Evolutionary conservation across 2,888 invertebrate species (phyloP).

Genomic region (Eupithecia exiguata): DNA sequence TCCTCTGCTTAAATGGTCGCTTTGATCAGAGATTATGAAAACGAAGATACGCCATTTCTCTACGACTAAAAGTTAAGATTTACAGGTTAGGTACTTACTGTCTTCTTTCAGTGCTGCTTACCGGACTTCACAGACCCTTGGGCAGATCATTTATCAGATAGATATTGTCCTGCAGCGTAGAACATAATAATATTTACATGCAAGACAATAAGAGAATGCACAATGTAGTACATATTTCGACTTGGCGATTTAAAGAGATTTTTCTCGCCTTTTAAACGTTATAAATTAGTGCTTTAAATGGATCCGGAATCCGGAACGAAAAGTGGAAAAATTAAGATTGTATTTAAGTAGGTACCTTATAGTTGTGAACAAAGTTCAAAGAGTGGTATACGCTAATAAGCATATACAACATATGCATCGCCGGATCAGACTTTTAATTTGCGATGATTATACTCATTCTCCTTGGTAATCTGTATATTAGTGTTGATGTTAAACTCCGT

Average conservation of each 20-base stretch:
- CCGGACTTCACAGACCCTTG: background rate
- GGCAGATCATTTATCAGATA: background rate
- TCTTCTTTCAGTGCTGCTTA: background rate
- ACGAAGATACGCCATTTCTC: background rate
- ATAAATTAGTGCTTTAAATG: background rate
- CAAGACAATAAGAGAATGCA: too few species aligned
- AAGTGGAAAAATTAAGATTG: background rate
- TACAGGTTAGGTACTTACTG: background rate
- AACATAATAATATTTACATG: background rate
- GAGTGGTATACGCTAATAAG: background rate
- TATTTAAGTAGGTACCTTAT: background rate
- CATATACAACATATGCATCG: background rate
- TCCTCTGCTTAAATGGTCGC: slow-evolving; percentile 39
- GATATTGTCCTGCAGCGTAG: background rate
- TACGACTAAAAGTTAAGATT: background rate
- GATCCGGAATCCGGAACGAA: background rate
- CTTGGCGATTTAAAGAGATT: background rate
- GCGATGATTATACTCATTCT: background rate
- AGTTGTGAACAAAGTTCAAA: background rate
- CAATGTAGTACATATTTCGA: background rate
- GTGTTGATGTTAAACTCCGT: background rate
- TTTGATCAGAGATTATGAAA: slow-evolving; percentile 26
- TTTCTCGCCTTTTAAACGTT: background rate
- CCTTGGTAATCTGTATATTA: background rate
- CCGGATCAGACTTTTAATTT: background rate